Evolutionary conservation across 1,140 invertebrate genomes (phyloP), one percentile per base, ranked within the genome.

Genomic region (Cecropterus lyciades): DNA sequence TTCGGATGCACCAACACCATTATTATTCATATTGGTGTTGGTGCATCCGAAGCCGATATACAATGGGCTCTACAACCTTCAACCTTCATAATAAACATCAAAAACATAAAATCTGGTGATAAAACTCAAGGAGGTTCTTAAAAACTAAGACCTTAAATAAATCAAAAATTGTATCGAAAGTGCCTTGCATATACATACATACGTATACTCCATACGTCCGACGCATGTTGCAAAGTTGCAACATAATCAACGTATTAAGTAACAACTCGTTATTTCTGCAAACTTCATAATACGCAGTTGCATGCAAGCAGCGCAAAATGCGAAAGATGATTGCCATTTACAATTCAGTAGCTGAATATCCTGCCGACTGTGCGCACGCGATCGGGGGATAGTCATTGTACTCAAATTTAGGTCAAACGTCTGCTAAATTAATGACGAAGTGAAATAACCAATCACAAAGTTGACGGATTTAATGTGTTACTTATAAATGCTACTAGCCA

Each of bases 211-310:
- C 43, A 16, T 45, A 45, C 17, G 16, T 45, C 55, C 3, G 55
- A 59, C 30, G 17, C 56, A 60, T 60, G 56, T 11, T 48, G 56
- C 56, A 60, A 60, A 14, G 56, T 60, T 60, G 56, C 56, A 60
- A 48, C 45, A 48, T 7, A 17, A 16, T 14, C 9, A 1, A 49
- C 9, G n/a, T 30, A 14, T 60, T 60, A 48, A 7, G 24, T 59
- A 59, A 59, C 48, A 60, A 60, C 56, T 10, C 24, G 43, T 30
- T 40, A 11, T 55, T 60, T 48, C 43, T 51, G 49, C 24, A 24
- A 30, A 30, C 13, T 20, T 56, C 53, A 20, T 56, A 59, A 48
- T 59, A 48, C 24, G 24, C 14, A 42, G 43, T 59, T 59, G 56
- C 56, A 59, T 48, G 43, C 37, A 59, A 42, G 15, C 56, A 40